Base-by-base conservation (phyloP, 2,797 vertebrate genomes). In the Allobates femoralis region DNA sequence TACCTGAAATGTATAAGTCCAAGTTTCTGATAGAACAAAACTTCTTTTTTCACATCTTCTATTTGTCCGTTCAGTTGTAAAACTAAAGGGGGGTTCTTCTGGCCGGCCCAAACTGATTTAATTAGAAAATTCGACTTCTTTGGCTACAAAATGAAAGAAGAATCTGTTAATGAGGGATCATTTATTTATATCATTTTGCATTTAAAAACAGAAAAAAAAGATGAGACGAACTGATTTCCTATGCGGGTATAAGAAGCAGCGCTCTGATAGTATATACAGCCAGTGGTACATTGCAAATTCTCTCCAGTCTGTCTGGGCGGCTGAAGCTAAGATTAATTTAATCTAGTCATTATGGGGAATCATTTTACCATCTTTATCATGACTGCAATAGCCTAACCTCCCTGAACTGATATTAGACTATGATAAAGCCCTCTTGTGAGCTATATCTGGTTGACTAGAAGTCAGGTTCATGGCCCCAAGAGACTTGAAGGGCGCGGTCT, bases 41-140 rank as follows among this genome's bases (percentile, higher is more conserved):
- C 93, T 89, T 96, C 94, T 55, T 87, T 94, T 81, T 86, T 95
- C 88, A 95, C 91, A 89, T 97, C 96, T 90, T 97, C 94, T 89
- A 97, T 89, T 12, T 90, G 85, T 1, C 94, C 96, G 55, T 96
- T 94, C 32, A 97, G 76, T 87, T 94, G 92, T 87, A 97, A 86
- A 83, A 93, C 90, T 5, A 89, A 58, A 55, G 94, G 88, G 1
- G 71, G 87, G 80, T 88, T 93, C 89, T 89, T 91, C 0, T 89
- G 89, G 84, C 93, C 91, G 0, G 89, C 91, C 89, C 94, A 91
- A 28, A 87, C 89, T 88, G 95, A 86, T 66, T 85, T 93, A 87
- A 96, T 74, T 16, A 78, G 91, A 51, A 92, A 89, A 67, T 92
- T 91, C 84, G 88, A 95, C 90, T 93, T 97, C 91, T 88, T 94